These are phyloP conservation scores for Chionis minor DNA, from an alignment of 2,113 vertebrate species.

Conservation along the genomic window DNA sequence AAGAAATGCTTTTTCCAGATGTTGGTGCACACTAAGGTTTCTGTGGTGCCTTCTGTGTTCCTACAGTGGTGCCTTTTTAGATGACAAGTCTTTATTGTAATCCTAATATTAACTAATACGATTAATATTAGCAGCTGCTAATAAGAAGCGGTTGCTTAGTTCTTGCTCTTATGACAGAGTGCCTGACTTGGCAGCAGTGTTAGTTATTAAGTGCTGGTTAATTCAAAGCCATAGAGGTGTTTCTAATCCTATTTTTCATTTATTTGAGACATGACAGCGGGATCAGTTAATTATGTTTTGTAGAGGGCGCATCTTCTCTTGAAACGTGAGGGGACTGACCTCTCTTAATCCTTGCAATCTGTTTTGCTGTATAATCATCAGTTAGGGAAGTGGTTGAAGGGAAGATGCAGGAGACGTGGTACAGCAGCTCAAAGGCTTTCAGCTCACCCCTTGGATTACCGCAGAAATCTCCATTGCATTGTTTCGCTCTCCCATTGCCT, in stretches of 20 bases:
- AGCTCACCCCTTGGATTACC: neutral
- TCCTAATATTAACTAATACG: neutral
- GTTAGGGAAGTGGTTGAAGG: neutral
- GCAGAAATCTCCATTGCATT: neutral
- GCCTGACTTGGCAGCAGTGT: neutral
- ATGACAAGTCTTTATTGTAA: neutral
- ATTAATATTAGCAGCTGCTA: neutral
- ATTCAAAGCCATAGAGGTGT: neutral
- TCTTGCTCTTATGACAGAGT: neutral
- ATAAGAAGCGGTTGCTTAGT: neutral
- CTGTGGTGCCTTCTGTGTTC: neutral
- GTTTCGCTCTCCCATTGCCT: neutral
- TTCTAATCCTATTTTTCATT: neutral
- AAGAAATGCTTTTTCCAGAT: neutral
- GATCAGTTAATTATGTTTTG: neutral
- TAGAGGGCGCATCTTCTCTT: neutral
- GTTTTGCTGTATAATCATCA: neutral
- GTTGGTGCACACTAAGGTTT: neutral
- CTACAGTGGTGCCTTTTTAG: neutral
- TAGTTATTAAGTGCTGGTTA: neutral
- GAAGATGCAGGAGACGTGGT: neutral
- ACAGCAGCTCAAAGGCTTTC: neutral
- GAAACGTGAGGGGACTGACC: neutral
- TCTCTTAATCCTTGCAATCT: neutral
- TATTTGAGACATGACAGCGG: neutral